Evolutionary conservation across 1,140 invertebrate genomes (phyloP).

Genomic region (Trichogramma pretiosum): DNA sequence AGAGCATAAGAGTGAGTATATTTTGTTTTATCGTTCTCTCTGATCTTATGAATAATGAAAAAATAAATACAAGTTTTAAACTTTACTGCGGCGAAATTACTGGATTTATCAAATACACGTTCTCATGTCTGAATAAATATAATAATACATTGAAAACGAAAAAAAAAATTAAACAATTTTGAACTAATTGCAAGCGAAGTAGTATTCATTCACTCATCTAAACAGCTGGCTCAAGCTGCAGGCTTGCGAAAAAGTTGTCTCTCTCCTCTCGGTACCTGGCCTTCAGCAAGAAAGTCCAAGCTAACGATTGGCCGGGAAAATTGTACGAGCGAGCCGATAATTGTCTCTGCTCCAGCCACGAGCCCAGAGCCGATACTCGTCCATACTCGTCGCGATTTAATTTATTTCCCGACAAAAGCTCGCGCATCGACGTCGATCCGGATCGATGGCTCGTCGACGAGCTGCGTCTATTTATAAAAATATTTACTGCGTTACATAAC

Average conservation of each 20-base stretch:
- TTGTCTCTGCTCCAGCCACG: slow-evolving; percentile 38
- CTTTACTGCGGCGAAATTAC: background rate
- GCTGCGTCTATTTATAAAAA: background rate
- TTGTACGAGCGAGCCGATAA: slow-evolving; percentile 34
- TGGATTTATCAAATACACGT: background rate
- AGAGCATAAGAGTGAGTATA: too few species aligned
- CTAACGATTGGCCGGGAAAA: slow-evolving; percentile 35
- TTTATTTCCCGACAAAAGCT: background rate
- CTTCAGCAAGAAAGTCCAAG: slow-evolving; percentile 44
- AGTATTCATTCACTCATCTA: too few species aligned
- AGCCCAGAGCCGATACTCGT: background rate
- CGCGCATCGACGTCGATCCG: too few species aligned
- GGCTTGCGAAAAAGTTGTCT: slow-evolving; percentile 44
- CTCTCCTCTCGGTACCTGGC: slow-evolving; percentile 43
- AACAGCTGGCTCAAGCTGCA: slow-evolving; percentile 37
- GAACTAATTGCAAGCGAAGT: too few species aligned
- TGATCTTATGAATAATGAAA: background rate
- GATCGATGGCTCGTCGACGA: background rate
- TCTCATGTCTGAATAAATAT: background rate
- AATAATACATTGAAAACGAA: too few species aligned
- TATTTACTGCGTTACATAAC: too few species aligned
- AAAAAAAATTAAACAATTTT: background rate
- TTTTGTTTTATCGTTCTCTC: too few species aligned
- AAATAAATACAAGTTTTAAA: background rate
- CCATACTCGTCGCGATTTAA: background rate